Conservation (phyloP, 2,113 vertebrate species). For the Oryzias curvinotus region DNA sequence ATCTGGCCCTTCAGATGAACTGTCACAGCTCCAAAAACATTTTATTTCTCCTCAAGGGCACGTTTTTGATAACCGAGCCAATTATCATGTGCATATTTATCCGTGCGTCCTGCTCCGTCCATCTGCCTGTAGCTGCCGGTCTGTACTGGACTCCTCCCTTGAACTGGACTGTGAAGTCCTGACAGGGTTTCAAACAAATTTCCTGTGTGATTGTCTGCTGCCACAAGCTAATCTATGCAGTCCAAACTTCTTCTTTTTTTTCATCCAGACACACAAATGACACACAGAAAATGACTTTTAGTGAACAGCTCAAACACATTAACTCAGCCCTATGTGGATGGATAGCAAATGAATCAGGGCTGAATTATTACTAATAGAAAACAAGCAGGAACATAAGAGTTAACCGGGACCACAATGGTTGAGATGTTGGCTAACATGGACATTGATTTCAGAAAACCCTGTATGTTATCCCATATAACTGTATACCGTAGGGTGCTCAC, state of each 20-base stretch:
- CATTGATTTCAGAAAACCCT: too few relatives aligned
- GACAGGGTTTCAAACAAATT: slow-evolving; percentile 43
- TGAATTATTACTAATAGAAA: too few relatives aligned
- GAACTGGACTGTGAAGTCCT: slow-evolving; percentile 35
- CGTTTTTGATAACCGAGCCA: slow-evolving; percentile 37
- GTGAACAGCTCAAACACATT: slow-evolving; percentile 12
- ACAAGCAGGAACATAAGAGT: too few relatives aligned
- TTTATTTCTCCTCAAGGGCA: slow-evolving; percentile 44
- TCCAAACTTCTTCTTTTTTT: slow-evolving; percentile 36
- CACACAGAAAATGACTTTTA: slow-evolving; percentile 27
- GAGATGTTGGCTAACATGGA: too few relatives aligned
- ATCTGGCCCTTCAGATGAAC: slow-evolving; percentile 24
- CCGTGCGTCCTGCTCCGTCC: slow-evolving; percentile 25
- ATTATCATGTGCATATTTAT: slow-evolving; percentile 60
- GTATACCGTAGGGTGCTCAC: too few relatives aligned
- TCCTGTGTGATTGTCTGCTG: slow-evolving; percentile 74
- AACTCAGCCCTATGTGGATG: not conserved
- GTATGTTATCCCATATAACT: too few relatives aligned
- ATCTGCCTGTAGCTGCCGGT: slow-evolving; percentile 58
- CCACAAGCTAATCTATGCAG: slow-evolving; percentile 64
- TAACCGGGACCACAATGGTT: too few relatives aligned
- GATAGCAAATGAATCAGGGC: not conserved
- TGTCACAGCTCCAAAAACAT: slow-evolving; percentile 26
- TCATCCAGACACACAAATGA: slow-evolving; percentile 23
- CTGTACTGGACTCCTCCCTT: slow-evolving; percentile 35